Base-by-base conservation (phyloP, 2,797 vertebrate genomes). In the Myotis vivesi region DNA sequence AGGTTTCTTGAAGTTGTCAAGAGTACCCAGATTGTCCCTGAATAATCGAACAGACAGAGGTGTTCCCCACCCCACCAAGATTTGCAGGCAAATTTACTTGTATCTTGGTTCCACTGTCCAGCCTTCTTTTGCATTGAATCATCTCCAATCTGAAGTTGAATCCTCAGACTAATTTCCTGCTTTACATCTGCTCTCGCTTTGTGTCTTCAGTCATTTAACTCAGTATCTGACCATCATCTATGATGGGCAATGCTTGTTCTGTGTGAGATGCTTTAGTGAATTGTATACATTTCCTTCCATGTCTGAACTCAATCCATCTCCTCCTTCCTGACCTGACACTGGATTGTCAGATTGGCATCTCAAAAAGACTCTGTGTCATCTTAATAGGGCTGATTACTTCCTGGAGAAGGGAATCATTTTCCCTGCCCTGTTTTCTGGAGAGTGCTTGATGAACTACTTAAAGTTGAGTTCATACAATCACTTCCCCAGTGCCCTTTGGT, bases 301-400 rank as follows among this genome's bases (percentile, higher is more conserved):
- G 7, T 87, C 13, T 82, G 57, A 89, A 90, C 53, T 77, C 16
- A 20, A 1, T 91, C 19, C 41, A 28, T 49, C 36, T 92, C 20
- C 62, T 57, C 28, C 36, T 93, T 96, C 71, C 25, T 95, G 36
- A 77, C 44, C 57, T 75, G 55, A 90, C 16, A 33, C 7, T 88
- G 49, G 38, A 1, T 53, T 92, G 57, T 76, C 19, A 92, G 55
- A 28, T 16, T 82, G 68, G 25, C 22, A 72, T 90, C 72, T 95
- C 22, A 33, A 76, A 94, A 89, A 46, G 72, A 92, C 23, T 59
- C 28, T 75, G 12, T 83, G 38, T 68, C 92, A 73, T 92, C 49
- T 95, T 88, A 90, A 59, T 80, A 51, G 8, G 38, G 19, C 22
- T 76, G 68, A 90, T 86, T 94, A 66, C 23, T 69, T 95, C 36